Evolutionary conservation across 2,888 invertebrate species (phyloP), one percentile per base, ranked within the genome.

Genomic region (Tubulanus polymorphus): DNA sequence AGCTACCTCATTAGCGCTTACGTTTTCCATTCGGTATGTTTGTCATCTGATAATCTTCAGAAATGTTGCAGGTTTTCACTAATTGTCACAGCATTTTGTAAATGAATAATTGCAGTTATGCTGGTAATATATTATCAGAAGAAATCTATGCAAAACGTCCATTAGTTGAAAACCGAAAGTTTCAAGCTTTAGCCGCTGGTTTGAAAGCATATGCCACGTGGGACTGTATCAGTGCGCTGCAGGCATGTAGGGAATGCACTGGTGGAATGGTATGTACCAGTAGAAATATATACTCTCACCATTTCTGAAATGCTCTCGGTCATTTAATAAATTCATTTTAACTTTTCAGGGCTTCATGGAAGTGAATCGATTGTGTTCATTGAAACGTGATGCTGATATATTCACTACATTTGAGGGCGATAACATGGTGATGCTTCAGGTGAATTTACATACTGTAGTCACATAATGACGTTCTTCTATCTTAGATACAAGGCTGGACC

Each of bases 321-420:
- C 12, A 15, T n/a, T 15, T n/a, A n/a, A n/a, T n/a, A n/a, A 10
- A 25, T 26, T 10, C 10, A 10, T 10, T 48, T 25, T 8, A 48
- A 15, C 10, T 26, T 26, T 48, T 23, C 28, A 59, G 59, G 59
- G 59, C 3, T 59, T 51, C 37, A 56, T 59, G 56, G 59, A 59
- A 29, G 56, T 37, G 27, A 59, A 59, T 52, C 46, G 59, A 2
- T 50, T 59, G 6, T 48, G 54, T 18, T 45, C 45, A 23, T 37
- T 59, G 37, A 59, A 56, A 51, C 35, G 54, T 20, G 59, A 59
- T 37, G 50, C 51, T 15, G 59, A 59, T 51, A 56, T 54, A 1
- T 59, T 59, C 51, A 56, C 56, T 12, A 59, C 59, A 1, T 56
- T 59, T 51, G 59, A 59, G 45, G 59, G 59, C 1, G 59, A 59